Evolutionary conservation across 2,797 vertebrate species (phyloP), one percentile per base, ranked within the genome.

Genomic region (Hylomyscus alleni): DNA sequence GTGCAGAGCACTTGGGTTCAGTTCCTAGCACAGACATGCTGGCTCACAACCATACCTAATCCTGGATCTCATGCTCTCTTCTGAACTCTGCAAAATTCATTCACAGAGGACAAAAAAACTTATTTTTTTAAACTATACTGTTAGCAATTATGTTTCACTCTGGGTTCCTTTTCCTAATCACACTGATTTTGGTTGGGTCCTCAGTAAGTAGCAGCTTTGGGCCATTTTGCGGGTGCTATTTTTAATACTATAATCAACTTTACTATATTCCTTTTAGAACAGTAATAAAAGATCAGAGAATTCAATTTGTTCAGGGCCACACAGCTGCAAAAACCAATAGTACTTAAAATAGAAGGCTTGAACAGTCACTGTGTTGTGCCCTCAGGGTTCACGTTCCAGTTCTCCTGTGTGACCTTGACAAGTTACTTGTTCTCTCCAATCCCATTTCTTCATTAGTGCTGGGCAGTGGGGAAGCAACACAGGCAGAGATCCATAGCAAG

Each of bases 201-300:
- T 96, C 67, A 90, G 69, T 84, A 95, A 94, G 75, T 12, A 37
- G 72, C 52, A 96, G 31, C 37, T 85, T 88, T 81, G 37, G 44
- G 22, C 12, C 65, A 44, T 47, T 95, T 50, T 87, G 22, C 26
- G 31, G 77, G 73, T 89, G 37, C 56, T 93, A 65, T 92, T 94
- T 95, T 80, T 85, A 94, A 95, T 82, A 78, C 34, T 75, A 50
- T 92, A 26, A 90, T 75, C 65, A 96, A 95, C 19, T 20, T 44
- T 54, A n/a, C 60, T 75, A 44, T 93, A 92, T 56, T 65, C 76
- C 82, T 86, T 93, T 91, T 78, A 94, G 50, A 90, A 89, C 44
- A 96, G 75, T 89, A 94, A 67, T 90, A 88, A 93, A 91, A 93
- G 47, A 93, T 84, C n/a, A 91, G 84, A 97, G 78, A 95, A 81